phyloP scores from a whole-genome alignment of 2,797 vertebrate species.

The Myioborus miniatus region DNA sequence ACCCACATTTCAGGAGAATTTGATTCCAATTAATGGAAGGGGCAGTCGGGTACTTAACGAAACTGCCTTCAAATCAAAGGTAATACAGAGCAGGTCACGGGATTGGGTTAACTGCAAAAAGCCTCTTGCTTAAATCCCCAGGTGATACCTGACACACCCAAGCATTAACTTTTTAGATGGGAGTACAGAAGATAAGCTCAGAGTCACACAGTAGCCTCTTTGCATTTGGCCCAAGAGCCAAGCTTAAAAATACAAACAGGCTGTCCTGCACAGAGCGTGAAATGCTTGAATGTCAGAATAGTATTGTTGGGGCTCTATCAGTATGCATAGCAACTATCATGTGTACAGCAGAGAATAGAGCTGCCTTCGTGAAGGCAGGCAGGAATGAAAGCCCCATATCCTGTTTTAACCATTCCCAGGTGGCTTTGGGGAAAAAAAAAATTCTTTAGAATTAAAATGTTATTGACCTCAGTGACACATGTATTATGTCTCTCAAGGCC shows the following conservation, averaged over 20 bases:
- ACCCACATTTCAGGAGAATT: slow-evolving; percentile 70
- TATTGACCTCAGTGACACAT: slow-evolving; percentile 70
- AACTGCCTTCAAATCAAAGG: slow-evolving; percentile 79
- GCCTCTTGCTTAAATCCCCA: slow-evolving; percentile 77
- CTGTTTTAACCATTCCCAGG: slow-evolving; percentile 77
- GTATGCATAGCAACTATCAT: slow-evolving; percentile 77
- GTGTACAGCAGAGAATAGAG: slow-evolving; percentile 72
- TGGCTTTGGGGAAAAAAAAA: slow-evolving; percentile 47
- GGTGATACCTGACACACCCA: slow-evolving; percentile 81
- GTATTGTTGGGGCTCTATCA: slow-evolving; percentile 79
- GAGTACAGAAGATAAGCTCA: slow-evolving; percentile 76
- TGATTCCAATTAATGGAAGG: slow-evolving; percentile 76
- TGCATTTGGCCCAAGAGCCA: slow-evolving; percentile 78
- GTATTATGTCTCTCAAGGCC: slow-evolving; percentile 55
- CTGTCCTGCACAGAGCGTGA: slow-evolving; percentile 72
- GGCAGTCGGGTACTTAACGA: slow-evolving; percentile 70
- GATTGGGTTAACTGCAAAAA: slow-evolving; percentile 80
- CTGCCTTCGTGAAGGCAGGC: slow-evolving; percentile 73
- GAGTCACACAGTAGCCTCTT: slow-evolving; percentile 80
- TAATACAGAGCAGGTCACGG: slow-evolving; percentile 68
- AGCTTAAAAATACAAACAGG: slow-evolving; percentile 77
- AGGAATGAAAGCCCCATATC: slow-evolving; percentile 73
- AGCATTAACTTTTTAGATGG: slow-evolving; percentile 74
- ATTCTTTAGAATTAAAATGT: slow-evolving; percentile 72
- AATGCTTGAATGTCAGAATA: slow-evolving; percentile 80